phyloP scores from a whole-genome alignment of 2,888 invertebrate genomes.

The Sisyra terminalis region DNA sequence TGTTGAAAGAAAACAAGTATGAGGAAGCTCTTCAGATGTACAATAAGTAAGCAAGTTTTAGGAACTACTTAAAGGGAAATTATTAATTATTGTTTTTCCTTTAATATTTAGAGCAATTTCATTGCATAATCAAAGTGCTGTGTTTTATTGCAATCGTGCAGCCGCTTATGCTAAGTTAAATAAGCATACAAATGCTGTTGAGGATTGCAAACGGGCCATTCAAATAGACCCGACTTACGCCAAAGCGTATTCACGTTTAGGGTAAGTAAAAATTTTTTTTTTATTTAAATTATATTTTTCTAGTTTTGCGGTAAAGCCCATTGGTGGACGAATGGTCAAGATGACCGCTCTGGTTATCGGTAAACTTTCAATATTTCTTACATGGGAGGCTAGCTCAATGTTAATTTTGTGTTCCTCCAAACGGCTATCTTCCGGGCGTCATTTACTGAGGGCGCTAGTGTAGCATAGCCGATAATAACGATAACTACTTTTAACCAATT shows the following conservation, averaged over 20 bases:
- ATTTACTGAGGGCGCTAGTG: too few species aligned
- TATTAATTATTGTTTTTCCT: background rate
- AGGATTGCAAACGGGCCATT: constrained; percentile 82
- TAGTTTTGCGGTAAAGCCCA: too few species aligned
- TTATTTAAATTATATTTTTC: background rate
- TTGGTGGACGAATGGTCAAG: background rate
- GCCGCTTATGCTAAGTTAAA: constrained; percentile 86
- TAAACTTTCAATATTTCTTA: too few species aligned
- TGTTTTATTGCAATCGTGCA: constrained; percentile 94
- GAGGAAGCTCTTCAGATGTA: constrained; percentile 73
- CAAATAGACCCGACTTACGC: constrained; percentile 80
- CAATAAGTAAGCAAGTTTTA: constrained; percentile 33
- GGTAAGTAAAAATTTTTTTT: constrained; percentile 25
- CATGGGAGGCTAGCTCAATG: too few species aligned
- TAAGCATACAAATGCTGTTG: constrained; percentile 67
- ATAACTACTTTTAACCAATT: too few species aligned
- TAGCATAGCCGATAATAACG: too few species aligned
- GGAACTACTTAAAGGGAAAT: background rate
- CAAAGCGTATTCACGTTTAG: constrained; percentile 89
- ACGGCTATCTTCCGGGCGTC: too few species aligned
- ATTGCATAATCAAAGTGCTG: constrained; percentile 74
- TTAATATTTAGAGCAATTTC: constrained; percentile 54
- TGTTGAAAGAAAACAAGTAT: constrained; percentile 74
- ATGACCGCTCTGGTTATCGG: too few species aligned
- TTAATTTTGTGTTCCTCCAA: too few species aligned